phyloP scores from a whole-genome alignment of 2,797 vertebrate genomes.

The Paguma larvata region DNA sequence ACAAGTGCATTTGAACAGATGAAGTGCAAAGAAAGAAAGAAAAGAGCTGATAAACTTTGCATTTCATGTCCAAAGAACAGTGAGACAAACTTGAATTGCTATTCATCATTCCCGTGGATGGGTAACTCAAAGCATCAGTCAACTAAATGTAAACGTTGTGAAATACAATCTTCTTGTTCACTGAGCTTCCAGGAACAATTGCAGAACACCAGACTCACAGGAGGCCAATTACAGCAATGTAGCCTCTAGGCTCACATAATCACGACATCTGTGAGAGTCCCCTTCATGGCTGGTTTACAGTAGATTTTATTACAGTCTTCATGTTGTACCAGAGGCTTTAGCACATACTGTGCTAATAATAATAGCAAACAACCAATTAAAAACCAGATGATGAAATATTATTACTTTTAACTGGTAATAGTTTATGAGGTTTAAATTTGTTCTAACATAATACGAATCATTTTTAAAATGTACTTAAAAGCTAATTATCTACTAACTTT shows the following conservation, averaged over 20 bases:
- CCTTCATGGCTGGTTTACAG: constrained; percentile 86
- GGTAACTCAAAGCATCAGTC: constrained; percentile 27
- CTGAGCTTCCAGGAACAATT: constrained; percentile 59
- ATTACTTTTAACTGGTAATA: constrained; percentile 53
- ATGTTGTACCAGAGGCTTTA: constrained; percentile 79
- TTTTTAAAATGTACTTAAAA: neutral
- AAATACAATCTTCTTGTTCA: constrained; percentile 59
- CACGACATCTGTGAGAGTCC: constrained; percentile 70
- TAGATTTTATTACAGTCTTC: constrained; percentile 83
- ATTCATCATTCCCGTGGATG: neutral
- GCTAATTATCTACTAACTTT: constrained; percentile 7
- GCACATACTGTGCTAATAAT: constrained; percentile 84
- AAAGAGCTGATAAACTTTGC: neutral
- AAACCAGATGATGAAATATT: constrained; percentile 58
- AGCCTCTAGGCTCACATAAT: constrained; percentile 75
- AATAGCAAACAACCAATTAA: constrained; percentile 56
- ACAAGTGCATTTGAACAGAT: neutral
- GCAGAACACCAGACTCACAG: constrained; percentile 37
- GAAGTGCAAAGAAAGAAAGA: neutral
- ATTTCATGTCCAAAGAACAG: neutral
- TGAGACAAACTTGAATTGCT: neutral
- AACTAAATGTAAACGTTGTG: constrained; percentile 56
- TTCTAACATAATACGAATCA: neutral
- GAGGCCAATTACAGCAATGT: constrained; percentile 59
- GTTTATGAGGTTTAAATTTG: constrained; percentile 31